Base-by-base conservation (phyloP, 2,113 vertebrate species). In the Notarius lentiginosus region DNA sequence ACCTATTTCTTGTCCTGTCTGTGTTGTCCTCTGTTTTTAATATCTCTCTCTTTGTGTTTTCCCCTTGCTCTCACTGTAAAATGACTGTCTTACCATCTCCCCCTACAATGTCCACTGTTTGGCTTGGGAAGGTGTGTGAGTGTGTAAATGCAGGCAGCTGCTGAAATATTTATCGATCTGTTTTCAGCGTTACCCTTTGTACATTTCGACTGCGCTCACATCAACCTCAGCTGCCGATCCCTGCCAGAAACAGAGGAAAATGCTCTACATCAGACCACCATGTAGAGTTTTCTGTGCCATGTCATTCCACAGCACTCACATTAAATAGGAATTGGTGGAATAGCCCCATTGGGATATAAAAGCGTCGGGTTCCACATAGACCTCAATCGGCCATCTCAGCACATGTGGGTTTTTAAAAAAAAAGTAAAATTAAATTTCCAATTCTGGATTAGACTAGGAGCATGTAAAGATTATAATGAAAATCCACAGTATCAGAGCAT, bases 91-190 rank as follows among this genome's bases (percentile, higher is more conserved):
- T 84, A 7, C 49, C 51, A 15, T 63, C 77, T 56, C 14, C 56
- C 61, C 53, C 79, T 34, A 41, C 60, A 27, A 56, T 47, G 34
- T 55, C 79, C 30, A 55, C 7, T 22, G 22, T 68, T 85, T 88
- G 41, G 55, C 83, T 82, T 85, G 79, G 75, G 49, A 56, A 86
- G 75, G 61, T 58, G 79, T 65, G 27, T 66, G 27, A 66, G 65
- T 68, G 86, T 75, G 86, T 91, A 65, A 73, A 86, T 22, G 91
- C 92, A 91, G 93, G 91, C 92, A 92, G 93, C 93, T 93, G 92
- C 93, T 96, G 93, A 95, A 95, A 96, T 96, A 95, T 96, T 94
- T 95, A 95, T 95, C 92, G 95, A 96, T 95, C 95, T 94, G 94
- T 94, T 94, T 94, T 95, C 87, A 34, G 73, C 93, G 91, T 92